phyloP scores from a whole-genome alignment of 1,140 invertebrate species.

The Bombus huntii region DNA sequence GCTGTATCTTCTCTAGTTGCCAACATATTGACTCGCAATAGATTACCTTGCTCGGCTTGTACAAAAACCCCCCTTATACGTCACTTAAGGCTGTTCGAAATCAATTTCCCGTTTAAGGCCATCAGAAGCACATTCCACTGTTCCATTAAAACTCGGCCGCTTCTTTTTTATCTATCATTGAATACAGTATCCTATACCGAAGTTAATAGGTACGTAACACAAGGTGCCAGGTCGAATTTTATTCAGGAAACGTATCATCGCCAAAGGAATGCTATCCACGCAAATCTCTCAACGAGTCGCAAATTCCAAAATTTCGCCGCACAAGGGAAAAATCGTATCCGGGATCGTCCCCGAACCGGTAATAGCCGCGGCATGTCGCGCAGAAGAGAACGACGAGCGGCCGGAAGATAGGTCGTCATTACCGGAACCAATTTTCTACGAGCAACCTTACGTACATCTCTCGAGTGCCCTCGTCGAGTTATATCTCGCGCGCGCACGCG shows the following conservation, averaged over 20 bases:
- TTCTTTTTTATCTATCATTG: too few species aligned
- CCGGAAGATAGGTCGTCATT: slow-evolving; percentile 54
- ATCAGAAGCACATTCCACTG: too few species aligned
- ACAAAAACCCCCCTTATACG: too few species aligned
- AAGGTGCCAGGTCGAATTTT: too few species aligned
- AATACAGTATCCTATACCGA: too few species aligned
- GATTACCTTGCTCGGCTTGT: background rate
- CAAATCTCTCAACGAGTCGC: too few species aligned
- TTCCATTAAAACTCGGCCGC: too few species aligned
- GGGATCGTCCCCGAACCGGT: background rate
- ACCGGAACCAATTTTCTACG: slow-evolving; percentile 66
- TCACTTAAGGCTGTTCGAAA: too few species aligned
- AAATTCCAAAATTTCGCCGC: background rate
- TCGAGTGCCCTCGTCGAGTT: slow-evolving; percentile 63
- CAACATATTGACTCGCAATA: background rate
- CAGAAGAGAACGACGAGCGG: slow-evolving; percentile 1
- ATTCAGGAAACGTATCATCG: too few species aligned
- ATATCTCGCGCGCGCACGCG: slow-evolving; percentile 32
- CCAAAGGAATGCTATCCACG: too few species aligned
- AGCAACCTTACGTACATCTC: slow-evolving; percentile 48
- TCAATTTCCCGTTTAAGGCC: too few species aligned
- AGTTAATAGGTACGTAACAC: too few species aligned
- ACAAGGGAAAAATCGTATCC: background rate
- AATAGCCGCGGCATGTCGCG: slow-evolving; percentile 23
- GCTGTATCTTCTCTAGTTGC: background rate